Conservation (phyloP, 1,140 invertebrate genomes). For the Bombus waltoni region DNA sequence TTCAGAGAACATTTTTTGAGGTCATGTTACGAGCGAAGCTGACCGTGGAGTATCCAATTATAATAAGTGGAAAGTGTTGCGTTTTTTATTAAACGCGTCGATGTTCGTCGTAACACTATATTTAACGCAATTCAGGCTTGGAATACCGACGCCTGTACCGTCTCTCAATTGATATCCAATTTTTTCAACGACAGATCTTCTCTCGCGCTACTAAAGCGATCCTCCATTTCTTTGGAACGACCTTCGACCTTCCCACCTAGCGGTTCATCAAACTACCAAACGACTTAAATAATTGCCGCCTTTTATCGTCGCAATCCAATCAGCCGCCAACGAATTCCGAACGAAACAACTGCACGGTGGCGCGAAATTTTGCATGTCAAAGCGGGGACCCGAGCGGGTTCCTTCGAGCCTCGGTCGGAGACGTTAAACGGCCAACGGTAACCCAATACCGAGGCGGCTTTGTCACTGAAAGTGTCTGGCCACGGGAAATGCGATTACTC, state of each 20-base stretch:
- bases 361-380: constrained; percentile 25
- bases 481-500: constrained; percentile 77
- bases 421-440: constrained; percentile 42
- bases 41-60: neutral
- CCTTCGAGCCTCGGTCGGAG: neutral
- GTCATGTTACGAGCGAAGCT: neutral
- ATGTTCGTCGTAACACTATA: neutral
- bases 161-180: neutral
- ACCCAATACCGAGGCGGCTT: constrained; percentile 48
- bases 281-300: neutral
- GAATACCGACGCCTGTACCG: neutral
- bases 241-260: neutral
- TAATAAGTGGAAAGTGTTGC: neutral
- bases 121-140: neutral
- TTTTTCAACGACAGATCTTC: neutral
- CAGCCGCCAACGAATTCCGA: neutral
- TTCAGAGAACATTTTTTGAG: neutral
- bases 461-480: constrained; percentile 58
- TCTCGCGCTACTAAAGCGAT: neutral
- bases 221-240: neutral
- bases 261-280: neutral
- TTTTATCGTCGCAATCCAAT: constrained; percentile 1
- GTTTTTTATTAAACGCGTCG: neutral
- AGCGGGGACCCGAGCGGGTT: neutral
- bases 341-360: neutral